These are phyloP conservation scores for Phasia obesa DNA, from an alignment of 2,888 invertebrate species.

Conservation along the genomic window DNA sequence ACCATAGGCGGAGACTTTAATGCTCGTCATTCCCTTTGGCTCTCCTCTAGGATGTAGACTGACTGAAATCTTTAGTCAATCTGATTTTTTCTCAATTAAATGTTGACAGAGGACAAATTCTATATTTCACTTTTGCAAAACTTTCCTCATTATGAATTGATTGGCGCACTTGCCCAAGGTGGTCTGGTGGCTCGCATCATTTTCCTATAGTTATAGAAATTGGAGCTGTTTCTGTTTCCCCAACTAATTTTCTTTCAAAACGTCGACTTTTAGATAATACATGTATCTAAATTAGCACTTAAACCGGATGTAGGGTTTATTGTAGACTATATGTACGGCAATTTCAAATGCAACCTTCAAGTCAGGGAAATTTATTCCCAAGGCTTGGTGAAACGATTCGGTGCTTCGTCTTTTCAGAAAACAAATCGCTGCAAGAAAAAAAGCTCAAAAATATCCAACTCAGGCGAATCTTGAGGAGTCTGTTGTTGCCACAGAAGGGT, in stretches of 20 bases:
- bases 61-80: background rate
- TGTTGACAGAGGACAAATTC: background rate
- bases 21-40: constrained; percentile 17
- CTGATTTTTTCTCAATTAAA: background rate
- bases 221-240: background rate
- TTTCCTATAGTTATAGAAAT: constrained; percentile 6
- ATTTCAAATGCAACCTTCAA: background rate
- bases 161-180: background rate
- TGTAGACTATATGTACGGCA: background rate
- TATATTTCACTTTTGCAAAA: constrained; percentile 7
- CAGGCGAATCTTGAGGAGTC: constrained; percentile 14
- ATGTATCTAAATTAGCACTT: background rate
- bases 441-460: no score
- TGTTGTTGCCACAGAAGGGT: background rate
- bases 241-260: background rate
- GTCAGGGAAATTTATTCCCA: background rate
- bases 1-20: constrained; percentile 17
- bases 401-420: background rate
- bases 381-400: constrained; percentile 2
- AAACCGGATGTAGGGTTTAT: background rate
- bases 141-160: background rate
- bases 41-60: background rate
- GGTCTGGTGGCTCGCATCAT: constrained; percentile 6
- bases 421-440: constrained; percentile 8
- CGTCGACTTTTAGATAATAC: background rate